Conservation (phyloP, 2,888 invertebrate genomes). For the Lamellibrachia columna region DNA sequence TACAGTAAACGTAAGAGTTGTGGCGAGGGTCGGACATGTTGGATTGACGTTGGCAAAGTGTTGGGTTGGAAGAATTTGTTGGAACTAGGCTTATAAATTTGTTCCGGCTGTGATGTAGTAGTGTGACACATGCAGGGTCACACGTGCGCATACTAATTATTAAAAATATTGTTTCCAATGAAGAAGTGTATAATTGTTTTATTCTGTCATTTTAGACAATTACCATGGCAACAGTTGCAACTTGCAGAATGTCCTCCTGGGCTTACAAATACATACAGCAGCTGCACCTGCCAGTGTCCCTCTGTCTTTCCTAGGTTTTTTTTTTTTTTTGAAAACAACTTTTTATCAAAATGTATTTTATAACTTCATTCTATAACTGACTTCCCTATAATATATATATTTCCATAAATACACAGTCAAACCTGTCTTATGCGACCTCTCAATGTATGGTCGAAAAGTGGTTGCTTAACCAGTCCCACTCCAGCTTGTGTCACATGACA, state of each 20-base stretch:
- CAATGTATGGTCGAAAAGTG: too few species aligned
- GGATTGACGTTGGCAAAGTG: background rate
- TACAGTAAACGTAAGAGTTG: background rate
- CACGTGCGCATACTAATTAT: background rate
- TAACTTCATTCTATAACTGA: too few species aligned
- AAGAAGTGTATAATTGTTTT: background rate
- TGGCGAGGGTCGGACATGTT: background rate
- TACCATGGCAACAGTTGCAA: background rate
- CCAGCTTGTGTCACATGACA: too few species aligned
- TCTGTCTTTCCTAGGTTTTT: too few species aligned
- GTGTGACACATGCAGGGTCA: background rate
- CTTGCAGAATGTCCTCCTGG: background rate
- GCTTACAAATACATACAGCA: too few species aligned
- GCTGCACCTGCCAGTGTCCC: too few species aligned
- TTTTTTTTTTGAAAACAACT: too few species aligned
- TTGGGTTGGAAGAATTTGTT: background rate
- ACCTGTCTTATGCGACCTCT: too few species aligned
- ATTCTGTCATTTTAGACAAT: background rate
- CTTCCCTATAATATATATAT: too few species aligned
- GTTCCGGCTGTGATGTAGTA: background rate
- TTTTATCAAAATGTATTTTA: too few species aligned
- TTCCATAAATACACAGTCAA: too few species aligned
- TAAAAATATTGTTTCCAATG: background rate
- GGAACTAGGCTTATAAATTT: conserved; percentile 3
- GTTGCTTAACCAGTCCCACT: too few species aligned